phyloP scores from a whole-genome alignment of 1,140 invertebrate species.

The Brachionus angularis region DNA sequence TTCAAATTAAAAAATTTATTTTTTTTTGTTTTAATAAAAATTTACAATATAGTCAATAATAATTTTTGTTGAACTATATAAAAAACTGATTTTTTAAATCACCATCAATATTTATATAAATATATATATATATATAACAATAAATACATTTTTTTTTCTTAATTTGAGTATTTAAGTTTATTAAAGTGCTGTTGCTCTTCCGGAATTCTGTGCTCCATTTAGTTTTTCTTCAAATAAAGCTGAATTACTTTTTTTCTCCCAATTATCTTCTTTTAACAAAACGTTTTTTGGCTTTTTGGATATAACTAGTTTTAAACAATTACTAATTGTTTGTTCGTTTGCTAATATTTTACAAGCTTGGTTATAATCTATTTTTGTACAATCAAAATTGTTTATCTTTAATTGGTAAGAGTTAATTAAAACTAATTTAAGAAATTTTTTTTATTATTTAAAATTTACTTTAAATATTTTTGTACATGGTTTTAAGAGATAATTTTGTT shows the following conservation, averaged over 20 bases:
- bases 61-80: no score
- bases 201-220: slow-evolving; percentile 1
- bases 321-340: background rate
- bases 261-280: slow-evolving; percentile 15
- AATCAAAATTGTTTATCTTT: slow-evolving; percentile 14
- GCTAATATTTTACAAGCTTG: slow-evolving; percentile 1
- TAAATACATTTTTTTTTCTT: no score
- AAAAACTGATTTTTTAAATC: no score
- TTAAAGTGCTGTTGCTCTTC: slow-evolving; percentile 18
- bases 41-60: no score
- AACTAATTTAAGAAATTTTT: background rate
- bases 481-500: slow-evolving; percentile 26
- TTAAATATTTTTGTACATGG: slow-evolving; percentile 40
- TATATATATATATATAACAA: no score
- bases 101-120: no score
- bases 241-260: slow-evolving; percentile 2
- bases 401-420: no score
- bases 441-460: background rate
- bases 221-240: slow-evolving; percentile 11
- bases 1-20: no score
- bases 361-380: slow-evolving; percentile 7
- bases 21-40: no score
- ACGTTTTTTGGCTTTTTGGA: slow-evolving; percentile 33
- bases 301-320: slow-evolving; percentile 18
- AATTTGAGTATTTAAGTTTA: no score